Percentiles rank a stretch among this genome's conserved stretches.
Conservation (phyloP, 2,113 vertebrate genomes). For the Xenopus borealis region DNA sequence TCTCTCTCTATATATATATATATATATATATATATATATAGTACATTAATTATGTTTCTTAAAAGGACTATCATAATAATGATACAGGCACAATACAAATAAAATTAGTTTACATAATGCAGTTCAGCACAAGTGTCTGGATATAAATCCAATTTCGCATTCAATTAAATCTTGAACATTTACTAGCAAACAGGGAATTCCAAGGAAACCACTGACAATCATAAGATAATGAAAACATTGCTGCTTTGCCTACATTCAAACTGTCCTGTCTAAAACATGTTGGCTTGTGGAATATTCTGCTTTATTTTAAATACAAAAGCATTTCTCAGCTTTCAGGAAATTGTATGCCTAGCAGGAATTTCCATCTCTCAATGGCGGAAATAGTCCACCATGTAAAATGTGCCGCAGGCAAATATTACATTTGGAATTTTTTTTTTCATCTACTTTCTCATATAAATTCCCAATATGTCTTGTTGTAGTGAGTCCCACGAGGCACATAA, state of each 20-base stretch:
- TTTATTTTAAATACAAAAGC: slow-evolving; percentile 28
- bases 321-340: slow-evolving; percentile 34
- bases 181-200: no score
- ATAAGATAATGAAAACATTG: no score
- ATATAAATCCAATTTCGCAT: no score
- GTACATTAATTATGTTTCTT: no score
- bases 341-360: slow-evolving; percentile 40
- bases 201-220: no score
- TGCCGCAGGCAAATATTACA: slow-evolving; percentile 40
- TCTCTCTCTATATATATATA: no score
- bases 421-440: slow-evolving; percentile 1
- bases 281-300: not conserved
- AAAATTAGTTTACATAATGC: no score
- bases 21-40: no score
- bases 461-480: slow-evolving; percentile 12
- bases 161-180: no score
- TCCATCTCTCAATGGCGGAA: slow-evolving; percentile 37
- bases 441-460: slow-evolving; percentile 3
- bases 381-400: slow-evolving; percentile 35
- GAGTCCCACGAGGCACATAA: slow-evolving; percentile 37
- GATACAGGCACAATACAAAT: no score
- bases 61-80: no score
- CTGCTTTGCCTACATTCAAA: not conserved
- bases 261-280: slow-evolving; percentile 6
- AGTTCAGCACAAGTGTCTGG: no score